A percentile compares a stretch with the other conserved stretches of the same genome.
Conservation (phyloP, 2,113 vertebrate genomes). For the human region DNA sequence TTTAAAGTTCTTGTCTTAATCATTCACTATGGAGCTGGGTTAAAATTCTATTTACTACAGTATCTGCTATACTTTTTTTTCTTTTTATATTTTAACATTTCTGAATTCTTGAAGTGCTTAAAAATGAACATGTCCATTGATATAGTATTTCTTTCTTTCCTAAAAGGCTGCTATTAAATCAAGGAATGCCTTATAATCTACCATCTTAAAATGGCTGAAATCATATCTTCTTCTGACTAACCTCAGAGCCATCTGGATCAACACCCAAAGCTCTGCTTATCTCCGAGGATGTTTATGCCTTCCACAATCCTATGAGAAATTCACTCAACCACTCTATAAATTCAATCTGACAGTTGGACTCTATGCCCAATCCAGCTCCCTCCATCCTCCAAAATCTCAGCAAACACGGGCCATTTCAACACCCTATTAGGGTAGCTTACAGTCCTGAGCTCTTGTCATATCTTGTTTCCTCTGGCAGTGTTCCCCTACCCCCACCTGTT, state of each 20-base stretch:
- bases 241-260: not conserved
- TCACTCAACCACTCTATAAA: not conserved
- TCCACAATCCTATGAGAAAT: not conserved
- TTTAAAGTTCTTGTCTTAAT: not conserved
- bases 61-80: not conserved
- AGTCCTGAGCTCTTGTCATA: not conserved
- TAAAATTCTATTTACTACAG: not conserved
- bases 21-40: not conserved
- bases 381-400: not conserved
- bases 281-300: not conserved
- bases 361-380: not conserved
- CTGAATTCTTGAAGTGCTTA: conserved; percentile 17
- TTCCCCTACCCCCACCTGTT: not conserved
- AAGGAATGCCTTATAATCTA: not conserved
- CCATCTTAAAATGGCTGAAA: not conserved
- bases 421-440: not conserved
- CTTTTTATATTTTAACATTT: not conserved
- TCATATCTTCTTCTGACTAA: not conserved
- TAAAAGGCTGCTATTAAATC: conserved; percentile 20
- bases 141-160: not conserved
- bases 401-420: not conserved
- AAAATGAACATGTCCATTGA: not conserved
- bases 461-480: not conserved
- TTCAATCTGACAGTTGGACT: not conserved
- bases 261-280: not conserved